Base-by-base conservation (phyloP, 2,888 invertebrate species). In the Nysson spinosus region DNA sequence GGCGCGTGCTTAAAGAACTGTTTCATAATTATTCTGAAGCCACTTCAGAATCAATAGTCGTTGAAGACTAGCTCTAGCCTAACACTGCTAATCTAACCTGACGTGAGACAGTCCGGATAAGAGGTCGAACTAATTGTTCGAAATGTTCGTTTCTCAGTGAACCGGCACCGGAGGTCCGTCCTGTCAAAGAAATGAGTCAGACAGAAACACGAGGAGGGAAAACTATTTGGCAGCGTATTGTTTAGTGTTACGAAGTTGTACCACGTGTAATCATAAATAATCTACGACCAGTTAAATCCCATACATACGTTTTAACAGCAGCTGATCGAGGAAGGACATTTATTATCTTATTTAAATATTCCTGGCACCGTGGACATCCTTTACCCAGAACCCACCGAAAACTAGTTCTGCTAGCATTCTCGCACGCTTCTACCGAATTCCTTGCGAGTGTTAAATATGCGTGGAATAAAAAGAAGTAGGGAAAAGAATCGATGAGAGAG, bases 21-120 rank as follows among this genome's bases (percentile, higher is more conserved):
- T 54, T 43, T 54, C 64, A 39, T 49, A 62, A 64, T 64, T 61
- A 62, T 64, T 16, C 39, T 9, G 28, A 30, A 37, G 62, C 32
- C 52, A 26, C 42, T 12, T 4, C 26, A 43, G 7, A 55, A 49
- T 63, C 63, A 54, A 62, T 64, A 54, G 37, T 42, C 3, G 24
- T 39, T 4, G 5, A 17, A n/a, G 12, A 19, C 34, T 28, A 1
- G 6, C 24, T 2, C 9, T 9, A 1, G 5, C 1, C 24, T 24
- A 5, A 24, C 9, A 7, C 24, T 24, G 6, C 6, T 24, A 24
- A 9, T 5, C 5, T 5, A 9, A 24, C n/a, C n/a, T n/a, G n/a
- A n/a, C n/a, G n/a, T n/a, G n/a, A n/a, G n/a, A n/a, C n/a, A n/a
- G n/a, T n/a, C n/a, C n/a, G n/a, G n/a, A n/a, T n/a, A n/a, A n/a